Conservation (phyloP, 1,140 invertebrate species). For the Drosophila suzukii region DNA sequence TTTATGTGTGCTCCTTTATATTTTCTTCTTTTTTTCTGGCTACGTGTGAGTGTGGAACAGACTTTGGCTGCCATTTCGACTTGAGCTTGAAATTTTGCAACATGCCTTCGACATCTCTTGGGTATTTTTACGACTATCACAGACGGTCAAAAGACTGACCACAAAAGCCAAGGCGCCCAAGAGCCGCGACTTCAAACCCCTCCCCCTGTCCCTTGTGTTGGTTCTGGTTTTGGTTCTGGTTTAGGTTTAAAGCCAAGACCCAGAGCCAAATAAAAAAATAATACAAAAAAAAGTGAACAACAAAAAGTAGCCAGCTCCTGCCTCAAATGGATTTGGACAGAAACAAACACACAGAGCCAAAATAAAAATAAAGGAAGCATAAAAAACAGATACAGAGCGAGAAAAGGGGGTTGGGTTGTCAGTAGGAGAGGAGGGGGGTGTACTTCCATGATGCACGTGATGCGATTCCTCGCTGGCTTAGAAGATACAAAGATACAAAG, state of each 20-base stretch:
- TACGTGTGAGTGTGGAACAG: constrained; percentile 28
- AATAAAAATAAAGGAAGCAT: constrained; percentile 12
- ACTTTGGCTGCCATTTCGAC: constrained; percentile 63
- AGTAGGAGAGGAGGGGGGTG: neutral
- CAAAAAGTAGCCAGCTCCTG: constrained; percentile 17
- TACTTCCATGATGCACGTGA: constrained; percentile 29
- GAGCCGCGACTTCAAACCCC: constrained; percentile 29
- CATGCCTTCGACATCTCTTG: constrained; percentile 81
- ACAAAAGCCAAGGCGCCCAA: constrained; percentile 51
- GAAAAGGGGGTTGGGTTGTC: neutral
- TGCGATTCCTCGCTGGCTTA: constrained; percentile 43
- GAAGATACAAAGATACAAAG: constrained; percentile 34
- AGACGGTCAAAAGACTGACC: constrained; percentile 44
- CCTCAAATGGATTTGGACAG: constrained; percentile 46
- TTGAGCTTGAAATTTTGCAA: constrained; percentile 81
- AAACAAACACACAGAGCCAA: constrained; percentile 28
- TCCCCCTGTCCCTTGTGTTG: neutral
- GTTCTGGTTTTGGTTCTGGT: constrained; percentile 39
- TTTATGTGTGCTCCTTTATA: constrained; percentile 39
- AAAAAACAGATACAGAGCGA: constrained; percentile 29
- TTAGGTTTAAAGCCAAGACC: constrained; percentile 32
- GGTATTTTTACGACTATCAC: constrained; percentile 78
- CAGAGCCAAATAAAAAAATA: neutral
- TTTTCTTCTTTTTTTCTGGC: neutral
- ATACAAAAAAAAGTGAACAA: neutral